These are phyloP conservation scores for Erannis defoliaria DNA, from an alignment of 2,888 invertebrate species.

Conservation along the genomic window DNA sequence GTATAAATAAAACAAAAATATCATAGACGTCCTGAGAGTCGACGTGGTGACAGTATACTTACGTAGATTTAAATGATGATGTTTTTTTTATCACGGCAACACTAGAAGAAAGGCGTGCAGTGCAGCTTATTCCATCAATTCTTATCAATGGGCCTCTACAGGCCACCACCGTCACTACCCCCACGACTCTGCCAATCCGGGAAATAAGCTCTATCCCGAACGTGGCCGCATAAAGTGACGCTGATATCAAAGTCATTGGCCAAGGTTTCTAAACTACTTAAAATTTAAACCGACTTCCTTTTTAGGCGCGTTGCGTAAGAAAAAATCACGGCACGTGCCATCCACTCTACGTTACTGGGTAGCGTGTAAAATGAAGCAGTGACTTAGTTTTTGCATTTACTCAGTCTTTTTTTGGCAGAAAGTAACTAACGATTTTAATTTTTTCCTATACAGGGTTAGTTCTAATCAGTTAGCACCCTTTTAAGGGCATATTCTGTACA, in stretches of 20 bases:
- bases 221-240: neutral
- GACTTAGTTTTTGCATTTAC: neutral
- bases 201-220: neutral
- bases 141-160: no score
- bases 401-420: neutral
- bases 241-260: conserved; percentile 26
- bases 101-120: no score
- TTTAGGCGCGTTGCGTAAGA: conserved; percentile 34
- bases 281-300: conserved; percentile 28
- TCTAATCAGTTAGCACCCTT: no score
- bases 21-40: no score
- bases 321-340: conserved; percentile 37
- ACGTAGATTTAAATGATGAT: no score
- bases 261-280: conserved; percentile 29
- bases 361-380: conserved; percentile 12
- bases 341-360: conserved; percentile 11
- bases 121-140: no score
- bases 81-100: no score
- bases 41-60: no score
- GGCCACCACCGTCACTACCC: no score
- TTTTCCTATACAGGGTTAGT: neutral
- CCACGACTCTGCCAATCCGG: no score
- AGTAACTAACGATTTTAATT: neutral
- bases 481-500: no score
- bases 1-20: no score